Evolutionary conservation across 1,140 invertebrate genomes (phyloP).

Genomic region (Hylyphantes graminicola): DNA sequence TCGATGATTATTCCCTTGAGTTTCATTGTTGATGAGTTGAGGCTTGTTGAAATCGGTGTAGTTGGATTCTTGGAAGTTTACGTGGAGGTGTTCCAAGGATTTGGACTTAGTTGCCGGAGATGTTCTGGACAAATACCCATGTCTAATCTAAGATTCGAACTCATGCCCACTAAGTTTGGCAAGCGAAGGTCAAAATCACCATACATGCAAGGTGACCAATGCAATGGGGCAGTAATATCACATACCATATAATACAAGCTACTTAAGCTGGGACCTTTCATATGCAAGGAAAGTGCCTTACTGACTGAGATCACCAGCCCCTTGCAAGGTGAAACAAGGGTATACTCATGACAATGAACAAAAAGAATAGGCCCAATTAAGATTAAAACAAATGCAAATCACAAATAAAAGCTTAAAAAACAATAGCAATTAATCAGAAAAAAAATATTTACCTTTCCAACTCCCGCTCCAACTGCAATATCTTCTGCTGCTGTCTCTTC

Average conservation of each 20-base stretch:
- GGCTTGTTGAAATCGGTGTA: slow-evolving; percentile 3
- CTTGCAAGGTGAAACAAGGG: no score
- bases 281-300: no score
- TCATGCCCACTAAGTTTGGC: no score
- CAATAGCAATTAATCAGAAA: background rate
- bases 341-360: no score
- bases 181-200: no score
- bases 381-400: background rate
- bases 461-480: slow-evolving; percentile 87
- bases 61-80: slow-evolving; percentile 72
- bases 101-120: slow-evolving; percentile 94
- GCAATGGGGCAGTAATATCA: no score
- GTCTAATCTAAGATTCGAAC: no score
- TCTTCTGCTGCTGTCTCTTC: slow-evolving; percentile 85
- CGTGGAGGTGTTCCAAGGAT: slow-evolving; percentile 91
- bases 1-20: slow-evolving; percentile 48
- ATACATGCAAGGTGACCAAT: no score
- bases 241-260: no score
- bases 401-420: no score
- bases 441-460: slow-evolving; percentile 68
- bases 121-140: slow-evolving; percentile 74
- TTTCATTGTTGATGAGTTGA: background rate
- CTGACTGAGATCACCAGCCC: no score
- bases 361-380: background rate
- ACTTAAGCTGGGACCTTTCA: no score